phyloP scores from a whole-genome alignment of 2,113 vertebrate species.

The Crotalus viridis region DNA sequence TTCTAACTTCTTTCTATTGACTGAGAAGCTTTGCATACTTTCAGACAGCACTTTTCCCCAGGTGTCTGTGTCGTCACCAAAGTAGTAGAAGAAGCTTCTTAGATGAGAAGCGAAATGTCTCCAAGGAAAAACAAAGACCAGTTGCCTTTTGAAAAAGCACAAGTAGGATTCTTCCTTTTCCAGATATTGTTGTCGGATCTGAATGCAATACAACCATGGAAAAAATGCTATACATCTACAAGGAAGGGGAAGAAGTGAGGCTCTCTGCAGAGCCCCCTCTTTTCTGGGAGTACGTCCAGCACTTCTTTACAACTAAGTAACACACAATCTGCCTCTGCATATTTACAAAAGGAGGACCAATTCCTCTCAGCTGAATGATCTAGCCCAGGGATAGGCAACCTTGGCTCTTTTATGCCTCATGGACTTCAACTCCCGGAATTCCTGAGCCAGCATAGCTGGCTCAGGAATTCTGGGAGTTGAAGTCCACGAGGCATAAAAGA shows the following conservation, averaged over 20 bases:
- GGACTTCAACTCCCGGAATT: no score
- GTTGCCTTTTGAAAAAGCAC: no score
- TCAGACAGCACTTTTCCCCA: not conserved
- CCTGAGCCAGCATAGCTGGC: no score
- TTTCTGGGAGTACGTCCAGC: not conserved
- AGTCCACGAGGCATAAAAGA: no score
- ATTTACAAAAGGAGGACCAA: not conserved
- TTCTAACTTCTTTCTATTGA: not conserved
- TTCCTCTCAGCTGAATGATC: not conserved
- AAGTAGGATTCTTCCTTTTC: not conserved
- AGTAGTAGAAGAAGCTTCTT: no score
- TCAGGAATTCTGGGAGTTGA: no score
- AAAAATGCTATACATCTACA: not conserved
- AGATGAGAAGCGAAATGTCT: no score
- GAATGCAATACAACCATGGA: not conserved
- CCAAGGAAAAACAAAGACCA: no score
- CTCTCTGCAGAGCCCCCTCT: not conserved
- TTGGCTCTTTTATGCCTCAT: no score
- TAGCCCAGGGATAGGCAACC: no score
- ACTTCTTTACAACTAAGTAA: not conserved
- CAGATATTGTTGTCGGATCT: not conserved
- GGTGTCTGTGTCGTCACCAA: not conserved
- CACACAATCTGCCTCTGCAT: not conserved
- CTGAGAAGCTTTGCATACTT: not conserved
- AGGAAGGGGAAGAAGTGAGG: not conserved